Conservation (phyloP, 2,888 invertebrate species). For the Corbicula japonica region DNA sequence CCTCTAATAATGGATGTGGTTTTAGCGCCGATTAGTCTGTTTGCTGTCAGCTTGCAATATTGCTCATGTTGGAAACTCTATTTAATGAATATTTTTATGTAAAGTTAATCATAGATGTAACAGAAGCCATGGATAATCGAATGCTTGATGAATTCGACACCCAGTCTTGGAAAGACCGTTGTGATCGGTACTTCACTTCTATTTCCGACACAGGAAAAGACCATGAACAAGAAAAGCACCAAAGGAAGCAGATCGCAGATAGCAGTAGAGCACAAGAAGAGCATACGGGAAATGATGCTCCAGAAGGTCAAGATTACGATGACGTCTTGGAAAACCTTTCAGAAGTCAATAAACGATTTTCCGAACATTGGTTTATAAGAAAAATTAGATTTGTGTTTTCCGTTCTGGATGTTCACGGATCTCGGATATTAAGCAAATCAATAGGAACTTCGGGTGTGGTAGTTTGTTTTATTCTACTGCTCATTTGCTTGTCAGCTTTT, state of each 20-base stretch:
- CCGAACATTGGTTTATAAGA: slow-evolving; percentile 12
- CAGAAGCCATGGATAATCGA: not conserved
- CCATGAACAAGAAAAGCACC: slow-evolving; percentile 30
- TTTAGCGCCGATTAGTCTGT: too few species aligned
- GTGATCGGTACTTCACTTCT: slow-evolving; percentile 68
- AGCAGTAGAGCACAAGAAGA: not conserved
- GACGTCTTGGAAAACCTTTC: slow-evolving; percentile 35
- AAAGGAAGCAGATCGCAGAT: slow-evolving; percentile 6
- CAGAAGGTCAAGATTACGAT: not conserved
- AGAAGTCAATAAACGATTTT: slow-evolving; percentile 10
- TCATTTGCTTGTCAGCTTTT: slow-evolving; percentile 37
- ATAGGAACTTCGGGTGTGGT: slow-evolving; percentile 30
- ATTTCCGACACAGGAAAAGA: slow-evolving; percentile 58
- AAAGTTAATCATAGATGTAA: not conserved
- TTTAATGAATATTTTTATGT: not conserved
- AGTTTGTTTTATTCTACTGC: slow-evolving; percentile 52
- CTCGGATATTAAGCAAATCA: slow-evolving; percentile 37
- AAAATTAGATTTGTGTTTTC: slow-evolving; percentile 1
- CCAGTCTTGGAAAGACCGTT: slow-evolving; percentile 63
- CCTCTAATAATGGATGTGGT: too few species aligned
- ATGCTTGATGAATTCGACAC: slow-evolving; percentile 30
- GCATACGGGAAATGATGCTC: not conserved
- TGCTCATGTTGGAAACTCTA: not conserved
- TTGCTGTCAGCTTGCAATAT: not conserved
- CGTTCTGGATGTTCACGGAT: slow-evolving; percentile 41